These are phyloP conservation scores for Zoanthus sansibaricus DNA, from an alignment of 92 coral and sea anemone species.

Conservation along the genomic window DNA sequence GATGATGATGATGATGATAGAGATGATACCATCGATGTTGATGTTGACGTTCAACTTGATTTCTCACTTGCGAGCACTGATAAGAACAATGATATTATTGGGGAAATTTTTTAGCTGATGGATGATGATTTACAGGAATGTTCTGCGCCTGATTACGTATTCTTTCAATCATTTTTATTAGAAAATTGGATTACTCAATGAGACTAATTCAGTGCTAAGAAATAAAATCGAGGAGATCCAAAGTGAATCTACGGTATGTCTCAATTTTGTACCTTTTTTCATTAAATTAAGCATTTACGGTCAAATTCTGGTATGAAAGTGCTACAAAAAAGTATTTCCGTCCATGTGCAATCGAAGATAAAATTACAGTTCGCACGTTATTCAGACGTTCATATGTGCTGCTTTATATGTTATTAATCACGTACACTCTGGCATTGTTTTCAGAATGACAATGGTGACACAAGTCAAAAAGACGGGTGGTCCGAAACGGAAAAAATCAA, in stretches of 20 bases:
- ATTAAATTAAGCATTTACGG: neutral
- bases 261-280: neutral
- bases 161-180: neutral
- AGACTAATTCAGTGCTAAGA: conserved; percentile 69
- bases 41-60: no score
- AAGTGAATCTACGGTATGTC: conserved; percentile 34
- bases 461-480: conserved; percentile 25
- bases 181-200: conserved; percentile 76
- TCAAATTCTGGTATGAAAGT: neutral
- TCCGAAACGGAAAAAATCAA: conserved; percentile 31
- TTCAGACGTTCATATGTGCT: no score
- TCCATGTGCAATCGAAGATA: no score
- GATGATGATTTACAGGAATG: neutral
- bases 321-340: no score
- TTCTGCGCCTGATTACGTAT: neutral
- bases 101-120: neutral
- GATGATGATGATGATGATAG: no score
- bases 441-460: conserved; percentile 10
- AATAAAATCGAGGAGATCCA: conserved; percentile 73
- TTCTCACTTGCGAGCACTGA: neutral
- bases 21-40: no score
- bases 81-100: neutral
- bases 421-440: neutral
- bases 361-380: no score
- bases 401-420: no score